Evolutionary conservation across 2,888 invertebrate species (phyloP), one percentile per base, ranked within the genome.

Genomic region (Hemistola chrysoprasaria): DNA sequence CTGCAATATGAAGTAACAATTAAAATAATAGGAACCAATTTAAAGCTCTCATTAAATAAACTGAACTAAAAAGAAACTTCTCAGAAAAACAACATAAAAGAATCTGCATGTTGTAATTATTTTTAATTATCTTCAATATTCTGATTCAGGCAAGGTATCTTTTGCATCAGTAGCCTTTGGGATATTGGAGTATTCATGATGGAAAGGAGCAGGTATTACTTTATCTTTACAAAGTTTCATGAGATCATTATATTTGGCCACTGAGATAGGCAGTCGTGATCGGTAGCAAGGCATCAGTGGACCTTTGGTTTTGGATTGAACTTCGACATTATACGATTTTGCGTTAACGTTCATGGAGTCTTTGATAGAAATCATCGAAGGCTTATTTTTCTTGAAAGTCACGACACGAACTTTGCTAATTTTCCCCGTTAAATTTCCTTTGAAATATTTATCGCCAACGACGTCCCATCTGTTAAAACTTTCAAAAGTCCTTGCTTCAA

Each of bases 361-460:
- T 42, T 50, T 49, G 2, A 53, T 34, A 30, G 28, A 34, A 37
- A 40, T 37, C 16, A 32, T 26, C 8, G 22, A 30, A 31, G 29
- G 21, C 6, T 37, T 39, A 8, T 40, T 40, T 45, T 57, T 56
- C 35, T 42, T 50, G 11, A 59, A 52, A 22, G 56, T 57, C 3
- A 41, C 50, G 8, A 50, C 35, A 11, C 50, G 39, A 4, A 59
- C 27, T 28, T 55, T 53, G 30, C 56, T 59, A 21, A 58, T 53
- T 45, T 56, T 59, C 23, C 59, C 53, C 1, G 30, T 37, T 24
- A 53, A 24, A 30, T 53, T 59, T 5, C 53, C 48, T 26, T 49
- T 52, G 28, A 41, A 57, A 37, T 61, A 57, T 40, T 59, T 59
- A n/a, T 59, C 54, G 23, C 40, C 27, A 30, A 57, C 22, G 11